Base-by-base conservation (phyloP, 2,113 vertebrate genomes). In the Ancistrus triradiatus region DNA sequence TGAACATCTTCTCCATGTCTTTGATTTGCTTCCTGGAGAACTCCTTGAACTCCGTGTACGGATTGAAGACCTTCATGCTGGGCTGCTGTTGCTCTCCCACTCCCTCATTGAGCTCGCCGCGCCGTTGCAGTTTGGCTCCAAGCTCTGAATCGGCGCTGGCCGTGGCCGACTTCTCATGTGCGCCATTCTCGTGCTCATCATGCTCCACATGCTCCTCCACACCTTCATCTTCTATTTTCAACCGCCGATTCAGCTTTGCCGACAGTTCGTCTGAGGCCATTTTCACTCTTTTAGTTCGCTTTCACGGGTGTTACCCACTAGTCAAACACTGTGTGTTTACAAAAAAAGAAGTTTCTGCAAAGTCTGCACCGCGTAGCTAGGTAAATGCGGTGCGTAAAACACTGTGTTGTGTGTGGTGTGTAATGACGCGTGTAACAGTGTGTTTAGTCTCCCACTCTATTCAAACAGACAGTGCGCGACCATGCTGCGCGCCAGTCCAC, bases 1-100 rank as follows among this genome's bases (percentile, higher is more conserved):
- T 92, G 85, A 97, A 97, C 84, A 95, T 91, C 71, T 75, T 85
- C 78, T 95, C 93, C 94, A 97, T 95, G 84, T 95, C 94, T 77
- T 92, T 95, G 84, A 97, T 95, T 84, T 97, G 93, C 51, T 88
- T 85, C 61, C 93, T 84, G 80, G 91, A 94, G 86, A 97, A 97
- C 87, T 97, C 94, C 64, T 93, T 95, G 86, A 97, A 96, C 88
- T 97, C 94, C 59, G 90, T 89, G 79, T 90, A 89, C 8, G 94
- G 92, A 84, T 93, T 97, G 85, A 93, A 94, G 63, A 95, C 85
- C 66, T 88, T 90, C 79, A 85, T 87, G 77, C 90, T 91, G 73
- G 86, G 92, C 77, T 86, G 88, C 1, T 58, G 63, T 25, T 73
- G 88, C 58, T 83, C 83, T 0, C 82, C 88, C 18, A 79, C 70